phyloP scores from a whole-genome alignment of 1,140 invertebrate genomes.

The Musca domestica region DNA sequence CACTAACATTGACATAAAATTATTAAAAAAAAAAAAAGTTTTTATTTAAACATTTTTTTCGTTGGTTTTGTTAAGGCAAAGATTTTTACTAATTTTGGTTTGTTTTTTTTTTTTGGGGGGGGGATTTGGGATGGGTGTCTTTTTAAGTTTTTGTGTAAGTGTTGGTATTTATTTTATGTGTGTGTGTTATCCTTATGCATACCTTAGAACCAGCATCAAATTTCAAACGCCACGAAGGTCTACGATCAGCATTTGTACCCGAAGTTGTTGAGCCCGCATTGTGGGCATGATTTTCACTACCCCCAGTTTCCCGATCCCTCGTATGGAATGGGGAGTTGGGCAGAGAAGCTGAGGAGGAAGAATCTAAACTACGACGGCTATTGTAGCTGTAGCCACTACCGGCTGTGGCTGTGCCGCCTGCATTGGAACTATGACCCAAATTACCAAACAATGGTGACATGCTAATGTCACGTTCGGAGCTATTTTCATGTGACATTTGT shows the following conservation, averaged over 20 bases:
- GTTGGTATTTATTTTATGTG: neutral
- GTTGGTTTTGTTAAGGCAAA: too few species aligned
- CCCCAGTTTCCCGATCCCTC: neutral
- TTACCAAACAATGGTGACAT: neutral
- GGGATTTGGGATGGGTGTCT: too few species aligned
- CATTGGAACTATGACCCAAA: neutral
- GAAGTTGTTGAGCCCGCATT: constrained; percentile 12
- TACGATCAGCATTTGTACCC: constrained; percentile 61
- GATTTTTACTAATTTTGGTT: too few species aligned
- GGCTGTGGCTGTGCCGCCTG: neutral
- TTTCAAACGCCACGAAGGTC: constrained; percentile 85
- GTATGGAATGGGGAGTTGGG: constrained; percentile 13
- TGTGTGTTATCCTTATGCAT: constrained; percentile 31
- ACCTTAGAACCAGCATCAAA: constrained; percentile 88
- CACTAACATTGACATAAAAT: too few species aligned
- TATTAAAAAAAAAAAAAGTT: too few species aligned
- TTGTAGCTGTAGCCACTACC: constrained; percentile 35
- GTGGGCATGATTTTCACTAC: constrained; percentile 4
- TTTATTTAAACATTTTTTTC: too few species aligned
- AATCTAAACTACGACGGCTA: constrained; percentile 27
- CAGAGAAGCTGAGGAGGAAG: constrained; percentile 11
- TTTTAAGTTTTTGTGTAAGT: constrained; percentile 15
- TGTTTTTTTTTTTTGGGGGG: too few species aligned
- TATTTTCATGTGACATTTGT: neutral
- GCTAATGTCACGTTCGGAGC: neutral